Base-by-base conservation (phyloP, 1,140 invertebrate genomes). In the Pogonus chalceus region DNA sequence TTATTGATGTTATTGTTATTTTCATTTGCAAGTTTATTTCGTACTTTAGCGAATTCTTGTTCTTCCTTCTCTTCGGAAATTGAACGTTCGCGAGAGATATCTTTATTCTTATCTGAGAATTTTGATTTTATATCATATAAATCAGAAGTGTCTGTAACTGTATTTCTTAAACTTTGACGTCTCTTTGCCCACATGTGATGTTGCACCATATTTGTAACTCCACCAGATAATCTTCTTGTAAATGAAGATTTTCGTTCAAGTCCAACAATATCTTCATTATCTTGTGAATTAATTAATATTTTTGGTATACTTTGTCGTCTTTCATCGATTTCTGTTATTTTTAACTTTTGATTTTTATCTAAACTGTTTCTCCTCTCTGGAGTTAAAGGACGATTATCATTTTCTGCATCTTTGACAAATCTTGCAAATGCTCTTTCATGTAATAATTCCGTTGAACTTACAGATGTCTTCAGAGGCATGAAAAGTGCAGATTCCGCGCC, bases 361-460 rank as follows among this genome's bases (percentile, higher is more conserved):
- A 61, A 46, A 74, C 72, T 65, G 80, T 76, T 18, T 79, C 77
- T 69, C 88, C 81, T 7, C 7, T 43, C 37, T 31, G 26, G 26
- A 7, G 26, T 31, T 31, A 31, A 7, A 31, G 7, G 7, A 10
- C 37, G 9, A 43, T 43, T 43, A 66, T 88, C 83, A 50, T 82
- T 73, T 23, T 81, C 81, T 0, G 85, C 78, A 1, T 84, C 86
- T 65, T 84, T 77, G 60, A 87, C 86, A 58, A 90, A 85, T 20
- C 86, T 72, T 10, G 83, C 82, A 83, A 90, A 87, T 1, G 85
- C 84, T 20, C 78, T 76, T 63, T 89, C 87, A 60, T 88, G 86
- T 1, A 91, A 71, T 4, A 90, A 70, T 63, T 90, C 87, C 0
- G 85, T 87, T 0, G 87, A 90, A 62, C 87, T 90, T 4, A 87